Evolutionary conservation across 1,140 invertebrate genomes (phyloP), one percentile per base, ranked within the genome.

Genomic region (Orius laevigatus): DNA sequence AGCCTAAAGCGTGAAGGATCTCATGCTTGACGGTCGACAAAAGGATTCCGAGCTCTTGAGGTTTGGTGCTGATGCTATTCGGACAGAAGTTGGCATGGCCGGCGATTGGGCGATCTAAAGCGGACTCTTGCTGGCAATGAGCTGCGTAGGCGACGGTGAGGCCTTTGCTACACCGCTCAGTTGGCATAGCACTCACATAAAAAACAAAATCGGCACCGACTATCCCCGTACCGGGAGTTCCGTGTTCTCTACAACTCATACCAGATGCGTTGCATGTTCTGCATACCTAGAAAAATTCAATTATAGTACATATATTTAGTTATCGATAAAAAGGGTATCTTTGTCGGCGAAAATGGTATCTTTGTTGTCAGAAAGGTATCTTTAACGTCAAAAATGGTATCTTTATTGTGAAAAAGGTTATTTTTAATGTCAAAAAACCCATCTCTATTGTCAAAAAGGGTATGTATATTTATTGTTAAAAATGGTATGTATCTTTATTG

Each of bases 71-170:
- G 39, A 98, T 84, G 57, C 87, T 89, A n/a, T 82, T 75, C 0
- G 94, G 94, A 61, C 95, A 98, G 45, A 98, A 76, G 70, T 98
- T 98, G 1, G 94, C 92, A 69, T 98, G 93, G 0, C 95, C 95
- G 1, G 94, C 95, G 46, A 98, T 93, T 1, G 95, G 95, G 56
- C 91, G 75, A 67, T 97, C 91, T 41, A 93, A 67, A 15, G 80
- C 78, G 2, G 80, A 75, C 66, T 99, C 95, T 64, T 96, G 91
- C 63, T 98, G 94, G 63, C 95, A 99, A 63, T 98, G 94, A 4
- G 92, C 92, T 10, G 95, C 95, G 68, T 98, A 98, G 0, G 94
- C 94, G 11, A 91, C 88, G 0, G 94, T 97, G 51, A 89, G 69
- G 0, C 84, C 84, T 54, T 88, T 81, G 41, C 81, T 74, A 66